Evolutionary conservation across 1,140 invertebrate species (phyloP).

Genomic region (Atopsyche davidsoni): DNA sequence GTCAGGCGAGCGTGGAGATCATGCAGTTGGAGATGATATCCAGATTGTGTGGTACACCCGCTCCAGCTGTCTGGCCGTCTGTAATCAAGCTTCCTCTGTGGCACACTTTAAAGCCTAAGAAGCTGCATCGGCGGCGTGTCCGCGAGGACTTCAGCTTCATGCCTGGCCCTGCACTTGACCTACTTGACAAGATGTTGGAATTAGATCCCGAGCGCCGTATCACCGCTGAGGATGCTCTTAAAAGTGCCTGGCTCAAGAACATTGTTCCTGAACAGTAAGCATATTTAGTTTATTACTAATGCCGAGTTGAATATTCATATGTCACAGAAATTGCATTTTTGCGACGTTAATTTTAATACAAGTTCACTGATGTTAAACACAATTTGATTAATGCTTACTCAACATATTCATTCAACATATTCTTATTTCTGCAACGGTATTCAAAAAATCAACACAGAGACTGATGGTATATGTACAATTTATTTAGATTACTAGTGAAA

Average conservation of each 20-base stretch:
- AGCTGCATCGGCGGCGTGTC: slow-evolving; percentile 78
- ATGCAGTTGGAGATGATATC: slow-evolving; percentile 94
- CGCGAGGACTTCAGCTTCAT: slow-evolving; percentile 91
- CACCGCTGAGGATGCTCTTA: slow-evolving; percentile 89
- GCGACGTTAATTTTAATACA: no score
- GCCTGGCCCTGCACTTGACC: slow-evolving; percentile 81
- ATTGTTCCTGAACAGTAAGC: slow-evolving; percentile 86
- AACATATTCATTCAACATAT: no score
- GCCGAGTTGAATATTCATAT: not conserved
- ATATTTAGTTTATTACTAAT: slow-evolving; percentile 32
- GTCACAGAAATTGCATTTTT: no score
- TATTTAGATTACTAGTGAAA: no score
- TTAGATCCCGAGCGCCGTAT: slow-evolving; percentile 91
- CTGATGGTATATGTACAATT: no score
- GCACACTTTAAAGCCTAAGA: slow-evolving; percentile 88
- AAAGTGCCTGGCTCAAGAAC: slow-evolving; percentile 90
- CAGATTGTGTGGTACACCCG: slow-evolving; percentile 90
- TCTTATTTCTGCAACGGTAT: no score
- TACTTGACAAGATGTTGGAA: slow-evolving; percentile 95
- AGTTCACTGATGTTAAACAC: no score
- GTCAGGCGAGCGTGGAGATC: slow-evolving; percentile 86
- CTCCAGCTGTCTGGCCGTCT: slow-evolving; percentile 95
- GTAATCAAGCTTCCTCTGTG: slow-evolving; percentile 93
- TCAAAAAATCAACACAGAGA: no score
- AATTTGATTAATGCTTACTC: no score